Base-by-base conservation (phyloP, 2,113 vertebrate species). In the Nymphicus hollandicus region DNA sequence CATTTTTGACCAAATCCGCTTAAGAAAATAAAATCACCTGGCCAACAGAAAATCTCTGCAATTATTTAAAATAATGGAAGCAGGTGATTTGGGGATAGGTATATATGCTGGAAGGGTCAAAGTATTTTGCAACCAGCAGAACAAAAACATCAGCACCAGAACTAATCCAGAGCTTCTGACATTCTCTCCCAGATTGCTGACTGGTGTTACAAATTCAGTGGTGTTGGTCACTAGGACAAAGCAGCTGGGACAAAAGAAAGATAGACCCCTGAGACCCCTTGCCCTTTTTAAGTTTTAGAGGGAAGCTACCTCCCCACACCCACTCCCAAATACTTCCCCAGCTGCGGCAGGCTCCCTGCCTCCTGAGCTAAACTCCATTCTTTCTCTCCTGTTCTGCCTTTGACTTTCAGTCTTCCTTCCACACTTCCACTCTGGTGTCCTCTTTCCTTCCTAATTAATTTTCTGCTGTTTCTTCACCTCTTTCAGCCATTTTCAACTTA, bases 1-100 rank as follows among this genome's bases (percentile, higher is more conserved):
- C 24, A 74, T 94, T 95, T 86, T 73, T 72, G 66, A 72, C 71
- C 56, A 97, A 97, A 97, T 96, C 89, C 13, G 4, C 91, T 96
- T 96, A 96, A 95, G 77, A 87, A 97, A 97, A 97, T 92, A 96
- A 96, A 97, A 96, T 95, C 83, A 91, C 83, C 61, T 84, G 69
- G 77, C 92, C 52, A 94, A 81, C 4, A 87, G 23, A 43, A 39
- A 94, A 93, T 96, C 93, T 97, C 55, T 87, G 70, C 43, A 82
- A 61, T 68, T 53, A 7, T 91, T 97, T 94, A 81, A 93, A 96
- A 93, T 86, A 97, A 91, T 0, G 2, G 39, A 66, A 64, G 17
- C 56, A 46, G 83, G 17, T 2, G 8, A 63, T 89, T 33, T 69
- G 17, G 35, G 33, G 52, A 7, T n/a, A 64, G 33, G 33, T 74